phyloP scores from a whole-genome alignment of 2,888 invertebrate species.

The Drosophila anceps region DNA sequence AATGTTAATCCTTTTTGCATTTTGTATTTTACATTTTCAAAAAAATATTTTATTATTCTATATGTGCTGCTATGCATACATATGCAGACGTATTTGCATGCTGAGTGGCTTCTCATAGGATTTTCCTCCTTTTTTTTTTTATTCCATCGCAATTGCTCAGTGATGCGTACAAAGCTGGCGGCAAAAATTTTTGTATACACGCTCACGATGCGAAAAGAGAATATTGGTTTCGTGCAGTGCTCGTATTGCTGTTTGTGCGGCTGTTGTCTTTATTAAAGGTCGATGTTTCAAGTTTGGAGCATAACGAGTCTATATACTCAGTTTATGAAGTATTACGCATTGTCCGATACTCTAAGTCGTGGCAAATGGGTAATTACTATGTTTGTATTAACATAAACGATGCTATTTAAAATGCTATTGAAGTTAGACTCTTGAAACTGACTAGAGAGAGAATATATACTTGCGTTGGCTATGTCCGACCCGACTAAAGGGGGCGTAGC shows the following conservation, averaged over 20 bases:
- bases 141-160: constrained; percentile 25
- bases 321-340: no score
- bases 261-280: neutral
- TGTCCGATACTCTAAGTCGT: no score
- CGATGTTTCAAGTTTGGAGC: neutral
- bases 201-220: neutral
- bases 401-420: no score
- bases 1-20: constrained; percentile 17
- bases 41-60: constrained; percentile 15
- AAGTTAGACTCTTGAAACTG: no score
- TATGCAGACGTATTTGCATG: constrained; percentile 13
- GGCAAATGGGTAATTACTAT: no score
- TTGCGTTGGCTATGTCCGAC: no score
- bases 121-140: neutral
- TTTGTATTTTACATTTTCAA: constrained; percentile 17
- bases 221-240: neutral
- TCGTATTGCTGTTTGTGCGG: no score
- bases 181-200: constrained; percentile 11
- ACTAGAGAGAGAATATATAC: no score
- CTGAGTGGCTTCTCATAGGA: constrained; percentile 7
- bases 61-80: constrained; percentile 13
- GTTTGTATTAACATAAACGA: no score
- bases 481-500: no score
- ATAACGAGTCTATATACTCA: no score
- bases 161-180: constrained; percentile 30